Evolutionary conservation across 2,888 invertebrate genomes (phyloP), one percentile per base, ranked within the genome.

Genomic region (Liposcelis brunnea): DNA sequence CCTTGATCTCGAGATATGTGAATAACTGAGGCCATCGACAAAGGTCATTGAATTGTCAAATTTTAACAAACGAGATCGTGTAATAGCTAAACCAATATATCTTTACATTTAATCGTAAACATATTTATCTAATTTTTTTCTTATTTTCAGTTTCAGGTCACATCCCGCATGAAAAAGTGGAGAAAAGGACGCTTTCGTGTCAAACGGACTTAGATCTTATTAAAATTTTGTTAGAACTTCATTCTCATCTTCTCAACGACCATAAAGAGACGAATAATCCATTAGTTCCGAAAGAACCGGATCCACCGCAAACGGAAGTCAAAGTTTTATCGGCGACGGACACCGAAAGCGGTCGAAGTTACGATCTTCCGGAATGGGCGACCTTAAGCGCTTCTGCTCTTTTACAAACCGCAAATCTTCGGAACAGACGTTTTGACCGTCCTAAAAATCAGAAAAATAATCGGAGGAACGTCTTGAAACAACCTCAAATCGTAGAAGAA

Each of bases 141-240:
- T 35, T 10, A 16, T 7, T 35, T 35, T 35, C 10, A 35, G 10
- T 35, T 14, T 5, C 35, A 40, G 19, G 16, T 40, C 19, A 11
- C 35, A 6, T 35, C 10, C 6, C 15, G 5, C 35, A 14, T 14
- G 35, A 35, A 16, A 35, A 35, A 35, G 40, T 19, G 7, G 40
- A 40, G 6, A 16, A 40, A 21, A 14, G 40, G 11, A 40, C 40
- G 19, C 40, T 40, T 19, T 40, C 40, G 5, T 40, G 40, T 40
- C 40, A 40, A 21, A 40, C 40, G n/a, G 40, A 40, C 19, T 19
- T 18, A 19, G 40, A 40, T 12, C 19, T 40, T 6, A 18, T 40
- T 5, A 14, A 19, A 40, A 19, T 40, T 11, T 21, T 40, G 6
- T 16, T 40, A n/a, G 6, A 18, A 21, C 40, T 40, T 18, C 40